Percentiles rank a stretch among this genome's conserved stretches.
Conservation (phyloP, 2,888 invertebrate genomes). For the Lampropteryx suffumata region DNA sequence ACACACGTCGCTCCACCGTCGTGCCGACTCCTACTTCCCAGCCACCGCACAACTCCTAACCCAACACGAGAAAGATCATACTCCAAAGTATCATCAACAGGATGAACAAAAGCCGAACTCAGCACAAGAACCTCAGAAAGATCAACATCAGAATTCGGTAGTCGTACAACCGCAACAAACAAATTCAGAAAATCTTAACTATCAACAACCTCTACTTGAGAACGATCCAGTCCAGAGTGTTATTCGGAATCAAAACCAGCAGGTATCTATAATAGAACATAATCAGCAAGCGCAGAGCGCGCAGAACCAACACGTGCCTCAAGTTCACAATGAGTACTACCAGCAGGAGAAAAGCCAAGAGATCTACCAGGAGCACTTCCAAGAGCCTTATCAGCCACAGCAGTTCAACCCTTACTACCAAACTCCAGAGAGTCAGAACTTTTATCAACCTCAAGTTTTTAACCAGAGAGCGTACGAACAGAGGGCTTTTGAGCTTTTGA, state of each 20-base stretch:
- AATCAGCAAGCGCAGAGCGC: neutral
- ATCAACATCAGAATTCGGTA: slow-evolving; percentile 17
- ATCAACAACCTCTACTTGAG: slow-evolving; percentile 11
- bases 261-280: neutral
- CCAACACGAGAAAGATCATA: slow-evolving; percentile 9
- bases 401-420: slow-evolving; percentile 19
- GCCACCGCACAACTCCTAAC: slow-evolving; percentile 49
- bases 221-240: neutral
- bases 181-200: slow-evolving; percentile 6
- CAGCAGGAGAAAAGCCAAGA: slow-evolving; percentile 35
- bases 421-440: slow-evolving; percentile 1
- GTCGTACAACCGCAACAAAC: slow-evolving; percentile 32
- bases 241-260: neutral
- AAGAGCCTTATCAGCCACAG: slow-evolving; percentile 36
- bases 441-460: slow-evolving; percentile 10
- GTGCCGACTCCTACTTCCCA: slow-evolving; percentile 58
- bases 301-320: slow-evolving; percentile 8
- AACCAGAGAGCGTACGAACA: slow-evolving; percentile 18
- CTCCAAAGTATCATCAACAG: slow-evolving; percentile 13
- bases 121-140: slow-evolving; percentile 2
- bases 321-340: slow-evolving; percentile 24
- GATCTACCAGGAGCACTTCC: slow-evolving; percentile 31
- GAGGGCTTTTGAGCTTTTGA: slow-evolving; percentile 24
- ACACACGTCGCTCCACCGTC: slow-evolving; percentile 59
- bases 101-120: slow-evolving; percentile 11